phyloP scores from a whole-genome alignment of 1,140 invertebrate genomes.

The Chlorops oryzae region DNA sequence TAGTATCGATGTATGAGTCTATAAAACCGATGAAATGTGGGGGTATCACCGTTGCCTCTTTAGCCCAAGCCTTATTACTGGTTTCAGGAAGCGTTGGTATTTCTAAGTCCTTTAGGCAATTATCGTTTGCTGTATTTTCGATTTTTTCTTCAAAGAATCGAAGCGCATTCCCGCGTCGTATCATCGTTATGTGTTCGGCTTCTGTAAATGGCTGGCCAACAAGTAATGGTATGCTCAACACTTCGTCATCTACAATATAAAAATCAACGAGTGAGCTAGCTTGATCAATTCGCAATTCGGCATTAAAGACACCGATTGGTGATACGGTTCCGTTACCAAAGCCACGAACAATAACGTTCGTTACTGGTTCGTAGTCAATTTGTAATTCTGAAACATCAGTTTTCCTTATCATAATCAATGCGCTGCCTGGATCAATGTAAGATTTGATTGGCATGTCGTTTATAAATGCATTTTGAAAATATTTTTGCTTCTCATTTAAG shows the following conservation, averaged over 20 bases:
- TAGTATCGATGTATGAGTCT: no score
- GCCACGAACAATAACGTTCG: no score
- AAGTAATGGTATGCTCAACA: neutral
- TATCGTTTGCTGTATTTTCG: neutral
- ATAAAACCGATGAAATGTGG: slow-evolving; percentile 3
- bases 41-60: slow-evolving; percentile 1
- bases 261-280: neutral
- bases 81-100: neutral
- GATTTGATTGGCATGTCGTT: neutral
- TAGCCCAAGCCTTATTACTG: neutral
- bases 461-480: slow-evolving; percentile 1
- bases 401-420: no score
- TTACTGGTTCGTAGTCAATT: no score
- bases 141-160: slow-evolving; percentile 2
- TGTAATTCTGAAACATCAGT: no score
- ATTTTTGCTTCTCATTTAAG: no score
- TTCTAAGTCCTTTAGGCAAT: neutral
- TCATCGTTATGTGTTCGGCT: slow-evolving; percentile 3
- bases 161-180: neutral
- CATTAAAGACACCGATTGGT: no score
- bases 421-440: no score
- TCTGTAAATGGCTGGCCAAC: slow-evolving; percentile 4
- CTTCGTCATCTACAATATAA: neutral
- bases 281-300: neutral
- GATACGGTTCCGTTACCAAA: no score